A percentile compares a stretch with the other conserved stretches of the same genome.
Evolutionary conservation across 2,797 vertebrate genomes (phyloP).

Genomic region (Neostethus bicornis): DNA sequence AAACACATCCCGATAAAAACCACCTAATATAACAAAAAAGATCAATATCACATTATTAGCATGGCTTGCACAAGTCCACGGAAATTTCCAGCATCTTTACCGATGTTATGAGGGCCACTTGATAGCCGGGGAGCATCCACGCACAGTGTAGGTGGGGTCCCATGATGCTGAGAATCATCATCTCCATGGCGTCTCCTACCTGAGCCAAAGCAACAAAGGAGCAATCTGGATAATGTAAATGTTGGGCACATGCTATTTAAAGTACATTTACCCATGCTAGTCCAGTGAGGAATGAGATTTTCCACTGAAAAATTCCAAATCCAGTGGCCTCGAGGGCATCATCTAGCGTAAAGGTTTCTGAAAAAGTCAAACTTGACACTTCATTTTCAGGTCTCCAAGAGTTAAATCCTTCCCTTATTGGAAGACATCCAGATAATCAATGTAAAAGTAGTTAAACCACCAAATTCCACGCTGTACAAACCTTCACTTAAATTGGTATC

Average conservation of each 20-base stretch:
- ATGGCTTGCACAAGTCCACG: neutral
- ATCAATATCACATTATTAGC: neutral
- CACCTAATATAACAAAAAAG: slow-evolving; percentile 71
- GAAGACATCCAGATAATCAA: neutral
- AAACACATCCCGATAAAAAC: slow-evolving; percentile 90
- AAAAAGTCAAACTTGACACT: slow-evolving; percentile 17
- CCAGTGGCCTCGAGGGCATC: slow-evolving; percentile 90
- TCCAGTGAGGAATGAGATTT: slow-evolving; percentile 85
- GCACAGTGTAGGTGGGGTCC: slow-evolving; percentile 91
- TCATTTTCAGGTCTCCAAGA: no score
- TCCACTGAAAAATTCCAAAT: slow-evolving; percentile 92
- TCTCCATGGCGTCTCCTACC: slow-evolving; percentile 93
- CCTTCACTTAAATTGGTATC: slow-evolving; percentile 28
- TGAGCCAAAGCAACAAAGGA: slow-evolving; percentile 41
- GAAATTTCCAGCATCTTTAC: slow-evolving; percentile 68
- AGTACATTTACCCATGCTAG: slow-evolving; percentile 86
- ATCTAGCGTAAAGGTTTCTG: slow-evolving; percentile 89
- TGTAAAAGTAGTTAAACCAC: neutral
- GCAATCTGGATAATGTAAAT: neutral
- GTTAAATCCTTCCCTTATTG: no score
- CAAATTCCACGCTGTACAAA: slow-evolving; percentile 18
- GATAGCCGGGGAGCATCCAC: slow-evolving; percentile 87
- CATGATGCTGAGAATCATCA: slow-evolving; percentile 92
- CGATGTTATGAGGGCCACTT: slow-evolving; percentile 89
- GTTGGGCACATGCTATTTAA: neutral